phyloP scores from a whole-genome alignment of 2,797 vertebrate species.

The Sparidentex hasta region DNA sequence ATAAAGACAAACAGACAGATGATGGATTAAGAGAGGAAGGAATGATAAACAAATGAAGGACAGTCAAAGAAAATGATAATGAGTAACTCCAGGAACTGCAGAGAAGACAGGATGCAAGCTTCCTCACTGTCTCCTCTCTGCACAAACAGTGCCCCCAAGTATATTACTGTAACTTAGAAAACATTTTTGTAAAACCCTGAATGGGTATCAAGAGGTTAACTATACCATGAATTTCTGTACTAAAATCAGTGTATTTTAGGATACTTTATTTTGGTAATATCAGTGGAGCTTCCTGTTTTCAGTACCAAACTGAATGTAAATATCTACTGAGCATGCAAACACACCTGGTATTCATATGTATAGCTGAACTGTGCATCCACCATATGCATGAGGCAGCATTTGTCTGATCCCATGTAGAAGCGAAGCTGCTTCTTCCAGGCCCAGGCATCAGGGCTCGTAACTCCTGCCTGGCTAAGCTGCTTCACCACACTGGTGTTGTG shows the following conservation, averaged over 20 bases:
- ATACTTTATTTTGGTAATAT: background rate
- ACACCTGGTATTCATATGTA: slow-evolving; percentile 98
- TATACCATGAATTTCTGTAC: background rate
- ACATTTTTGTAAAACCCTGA: background rate
- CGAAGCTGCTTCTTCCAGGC: slow-evolving; percentile 95
- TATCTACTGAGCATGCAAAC: background rate
- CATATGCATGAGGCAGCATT: slow-evolving; percentile 92
- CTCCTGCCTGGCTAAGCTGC: slow-evolving; percentile 88
- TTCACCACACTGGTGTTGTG: slow-evolving; percentile 96
- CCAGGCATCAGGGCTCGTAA: slow-evolving; percentile 89
- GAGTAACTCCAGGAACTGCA: slow-evolving; percentile 38
- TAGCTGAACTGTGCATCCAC: slow-evolving; percentile 96
- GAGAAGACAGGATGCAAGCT: slow-evolving; percentile 1
- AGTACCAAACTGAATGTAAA: background rate
- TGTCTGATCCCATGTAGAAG: slow-evolving; percentile 91
- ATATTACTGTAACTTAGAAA: background rate
- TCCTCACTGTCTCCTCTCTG: slow-evolving; percentile 36
- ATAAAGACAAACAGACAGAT: slow-evolving; percentile 40
- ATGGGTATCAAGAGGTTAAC: background rate
- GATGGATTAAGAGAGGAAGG: slow-evolving; percentile 28
- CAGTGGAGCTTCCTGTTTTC: background rate
- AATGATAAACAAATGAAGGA: slow-evolving; percentile 40
- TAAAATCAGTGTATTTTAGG: background rate
- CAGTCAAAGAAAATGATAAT: slow-evolving; percentile 30
- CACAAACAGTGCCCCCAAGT: slow-evolving; percentile 71